Evolutionary conservation across 2,113 vertebrate species (phyloP).

Genomic region (Mystacornis crossleyi): DNA sequence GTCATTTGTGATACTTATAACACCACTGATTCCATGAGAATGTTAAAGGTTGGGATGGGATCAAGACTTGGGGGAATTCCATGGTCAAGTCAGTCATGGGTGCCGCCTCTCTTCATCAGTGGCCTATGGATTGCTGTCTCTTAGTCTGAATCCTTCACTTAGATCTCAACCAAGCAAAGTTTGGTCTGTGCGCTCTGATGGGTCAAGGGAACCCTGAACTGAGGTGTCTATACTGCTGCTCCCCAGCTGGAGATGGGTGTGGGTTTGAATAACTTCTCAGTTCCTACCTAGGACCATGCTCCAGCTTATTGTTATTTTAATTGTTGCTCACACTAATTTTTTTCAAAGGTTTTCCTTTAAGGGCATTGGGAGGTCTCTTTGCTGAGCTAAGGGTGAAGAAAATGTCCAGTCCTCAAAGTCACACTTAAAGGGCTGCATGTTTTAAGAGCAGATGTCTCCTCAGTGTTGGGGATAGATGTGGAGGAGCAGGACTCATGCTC

Average conservation of each 20-base stretch:
- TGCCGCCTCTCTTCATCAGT: fast-evolving
- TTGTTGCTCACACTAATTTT: not conserved
- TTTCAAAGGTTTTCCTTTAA: not conserved
- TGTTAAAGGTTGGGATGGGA: not conserved
- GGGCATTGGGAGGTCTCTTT: not conserved
- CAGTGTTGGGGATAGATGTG: not conserved
- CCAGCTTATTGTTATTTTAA: not conserved
- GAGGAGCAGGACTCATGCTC: not conserved
- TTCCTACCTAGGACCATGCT: not conserved
- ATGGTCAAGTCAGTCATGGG: not conserved
- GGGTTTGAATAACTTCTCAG: not conserved
- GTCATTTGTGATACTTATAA: not conserved
- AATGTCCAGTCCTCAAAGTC: not conserved
- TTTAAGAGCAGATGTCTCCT: not conserved
- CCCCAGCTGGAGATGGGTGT: not conserved
- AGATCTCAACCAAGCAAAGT: not conserved
- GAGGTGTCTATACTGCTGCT: not conserved
- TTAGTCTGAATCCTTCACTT: not conserved
- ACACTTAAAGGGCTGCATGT: not conserved
- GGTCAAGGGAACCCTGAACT: not conserved
- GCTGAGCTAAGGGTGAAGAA: not conserved
- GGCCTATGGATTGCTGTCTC: not conserved
- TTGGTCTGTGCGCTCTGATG: not conserved
- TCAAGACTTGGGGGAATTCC: not conserved
- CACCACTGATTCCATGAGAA: not conserved